Evolutionary conservation across 2,113 vertebrate genomes (phyloP).

Genomic region (Mus spicilegus): DNA sequence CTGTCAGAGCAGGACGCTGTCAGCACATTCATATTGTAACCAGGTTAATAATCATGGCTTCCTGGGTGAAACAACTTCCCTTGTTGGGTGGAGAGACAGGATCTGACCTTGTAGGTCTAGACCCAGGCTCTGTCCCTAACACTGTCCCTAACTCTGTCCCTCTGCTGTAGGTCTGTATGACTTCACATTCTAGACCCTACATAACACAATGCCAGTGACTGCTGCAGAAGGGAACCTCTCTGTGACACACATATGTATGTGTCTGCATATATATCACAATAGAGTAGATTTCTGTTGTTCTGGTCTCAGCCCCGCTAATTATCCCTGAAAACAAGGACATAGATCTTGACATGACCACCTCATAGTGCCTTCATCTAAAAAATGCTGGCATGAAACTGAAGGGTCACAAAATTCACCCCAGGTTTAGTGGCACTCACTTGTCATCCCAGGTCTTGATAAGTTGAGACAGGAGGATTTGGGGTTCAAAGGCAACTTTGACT

Average conservation of each 20-base stretch:
- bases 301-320: neutral
- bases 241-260: neutral
- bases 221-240: neutral
- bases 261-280: too few species aligned
- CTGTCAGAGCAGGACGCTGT: neutral
- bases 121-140: neutral
- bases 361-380: neutral
- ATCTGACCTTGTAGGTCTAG: neutral
- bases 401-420: neutral
- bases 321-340: neutral
- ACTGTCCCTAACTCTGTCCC: too few species aligned
- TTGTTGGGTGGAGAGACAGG: neutral
- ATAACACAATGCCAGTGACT: neutral
- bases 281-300: neutral
- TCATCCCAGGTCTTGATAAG: neutral
- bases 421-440: neutral
- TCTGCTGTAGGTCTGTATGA: neutral
- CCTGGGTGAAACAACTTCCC: neutral
- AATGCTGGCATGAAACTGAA: conserved; percentile 18
- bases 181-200: neutral
- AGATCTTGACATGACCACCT: neutral
- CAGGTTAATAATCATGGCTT: neutral
- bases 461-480: neutral
- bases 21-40: neutral
- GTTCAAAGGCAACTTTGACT: neutral